Percentiles rank a stretch among this genome's conserved stretches.
Evolutionary conservation across 2,797 vertebrate species (phyloP).

Genomic region (Poecile montanus): DNA sequence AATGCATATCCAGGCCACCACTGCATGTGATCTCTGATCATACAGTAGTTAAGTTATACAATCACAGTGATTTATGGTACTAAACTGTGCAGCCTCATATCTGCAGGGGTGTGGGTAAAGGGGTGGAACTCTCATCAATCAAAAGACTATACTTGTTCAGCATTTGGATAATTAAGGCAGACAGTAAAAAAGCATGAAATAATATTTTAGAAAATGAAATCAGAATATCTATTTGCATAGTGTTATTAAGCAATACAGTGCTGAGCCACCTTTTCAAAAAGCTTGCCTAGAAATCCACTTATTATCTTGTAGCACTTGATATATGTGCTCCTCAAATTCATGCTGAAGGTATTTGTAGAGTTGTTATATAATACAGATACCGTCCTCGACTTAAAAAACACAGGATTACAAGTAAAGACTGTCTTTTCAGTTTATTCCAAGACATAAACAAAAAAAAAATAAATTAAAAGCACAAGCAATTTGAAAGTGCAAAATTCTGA

Average conservation of each 20-base stretch:
- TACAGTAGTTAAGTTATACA: constrained; percentile 64
- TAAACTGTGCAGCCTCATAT: constrained; percentile 64
- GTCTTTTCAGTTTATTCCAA: background rate
- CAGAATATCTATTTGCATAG: constrained; percentile 44
- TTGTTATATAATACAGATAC: background rate
- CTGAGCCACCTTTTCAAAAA: constrained; percentile 40
- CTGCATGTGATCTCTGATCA: constrained; percentile 63
- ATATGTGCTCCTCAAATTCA: constrained; percentile 4
- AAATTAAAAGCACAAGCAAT: background rate
- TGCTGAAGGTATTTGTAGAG: background rate
- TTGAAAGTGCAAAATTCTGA: background rate
- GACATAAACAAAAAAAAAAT: background rate
- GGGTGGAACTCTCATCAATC: constrained; percentile 69
- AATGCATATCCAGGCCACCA: constrained; percentile 38
- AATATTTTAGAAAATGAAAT: constrained; percentile 53
- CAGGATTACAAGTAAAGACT: background rate
- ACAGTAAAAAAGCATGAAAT: constrained; percentile 56
- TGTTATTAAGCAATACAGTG: constrained; percentile 32
- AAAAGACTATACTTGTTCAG: constrained; percentile 61
- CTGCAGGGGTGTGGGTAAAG: constrained; percentile 55
- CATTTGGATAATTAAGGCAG: constrained; percentile 66
- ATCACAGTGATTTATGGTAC: constrained; percentile 70
- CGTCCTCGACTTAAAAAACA: background rate
- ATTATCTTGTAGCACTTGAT: constrained; percentile 7
- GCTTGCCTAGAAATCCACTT: constrained; percentile 31